These are phyloP conservation scores for Chlorocebus sabaeus DNA, from an alignment of 2,113 vertebrate genomes.

Conservation along the genomic window DNA sequence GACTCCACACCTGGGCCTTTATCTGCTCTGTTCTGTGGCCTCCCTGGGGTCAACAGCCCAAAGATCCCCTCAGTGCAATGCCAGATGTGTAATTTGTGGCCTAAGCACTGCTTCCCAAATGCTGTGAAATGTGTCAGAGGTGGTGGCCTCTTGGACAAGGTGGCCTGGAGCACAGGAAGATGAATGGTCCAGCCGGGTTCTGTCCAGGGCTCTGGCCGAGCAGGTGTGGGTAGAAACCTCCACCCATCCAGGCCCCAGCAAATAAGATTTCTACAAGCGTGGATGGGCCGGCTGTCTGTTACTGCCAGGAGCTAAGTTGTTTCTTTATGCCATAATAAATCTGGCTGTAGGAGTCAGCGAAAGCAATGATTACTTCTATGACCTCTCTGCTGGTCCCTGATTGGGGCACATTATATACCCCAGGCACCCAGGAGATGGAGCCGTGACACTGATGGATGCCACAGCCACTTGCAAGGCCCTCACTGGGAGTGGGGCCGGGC, in stretches of 20 bases:
- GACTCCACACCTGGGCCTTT: neutral
- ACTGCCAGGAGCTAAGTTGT: neutral
- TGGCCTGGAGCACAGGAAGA: neutral
- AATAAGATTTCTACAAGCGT: neutral
- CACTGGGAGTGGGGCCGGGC: neutral
- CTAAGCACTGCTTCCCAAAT: neutral
- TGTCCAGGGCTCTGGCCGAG: neutral
- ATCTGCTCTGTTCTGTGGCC: neutral
- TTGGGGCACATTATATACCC: neutral
- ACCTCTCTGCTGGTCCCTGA: neutral
- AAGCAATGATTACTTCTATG: neutral
- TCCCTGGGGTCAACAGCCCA: neutral
- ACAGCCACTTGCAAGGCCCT: neutral
- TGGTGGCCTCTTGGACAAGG: neutral
- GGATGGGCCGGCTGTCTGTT: neutral
- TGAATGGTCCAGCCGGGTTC: neutral
- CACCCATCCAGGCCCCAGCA: rapidly evolving
- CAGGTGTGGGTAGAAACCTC: neutral
- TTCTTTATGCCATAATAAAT: neutral
- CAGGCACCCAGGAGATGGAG: neutral
- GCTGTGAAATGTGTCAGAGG: neutral
- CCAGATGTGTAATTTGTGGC: rapidly evolving
- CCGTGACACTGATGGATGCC: neutral
- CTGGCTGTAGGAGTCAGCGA: neutral
- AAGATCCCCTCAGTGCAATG: neutral